Conservation (phyloP, 2,888 invertebrate genomes). For the Bombyx huttoni region DNA sequence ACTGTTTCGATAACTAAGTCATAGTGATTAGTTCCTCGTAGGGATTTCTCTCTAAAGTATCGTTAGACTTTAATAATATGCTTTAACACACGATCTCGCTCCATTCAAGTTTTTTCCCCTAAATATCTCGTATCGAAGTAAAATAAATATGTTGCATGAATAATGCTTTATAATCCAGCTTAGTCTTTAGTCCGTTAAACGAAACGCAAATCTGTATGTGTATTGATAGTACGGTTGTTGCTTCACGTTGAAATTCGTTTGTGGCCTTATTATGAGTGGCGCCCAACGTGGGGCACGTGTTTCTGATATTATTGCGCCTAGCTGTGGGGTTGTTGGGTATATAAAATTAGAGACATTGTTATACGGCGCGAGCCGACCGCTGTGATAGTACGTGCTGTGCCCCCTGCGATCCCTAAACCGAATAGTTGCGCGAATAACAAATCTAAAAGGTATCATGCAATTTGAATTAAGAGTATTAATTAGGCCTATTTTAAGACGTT, state of each 20-base stretch:
- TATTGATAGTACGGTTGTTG: constrained; percentile 36
- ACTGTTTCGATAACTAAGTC: constrained; percentile 61
- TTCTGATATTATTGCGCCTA: constrained; percentile 20
- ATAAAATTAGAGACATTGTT: constrained; percentile 22
- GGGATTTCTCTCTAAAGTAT: constrained; percentile 35
- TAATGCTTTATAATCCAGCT: no score
- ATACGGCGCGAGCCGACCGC: constrained; percentile 45
- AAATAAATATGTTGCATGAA: no score
- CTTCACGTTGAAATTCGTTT: constrained; percentile 61
- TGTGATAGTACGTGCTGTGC: constrained; percentile 70
- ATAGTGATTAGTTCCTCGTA: constrained; percentile 46
- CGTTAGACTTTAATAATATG: constrained; percentile 36
- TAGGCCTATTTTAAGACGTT: constrained; percentile 37
- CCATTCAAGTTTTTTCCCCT: constrained; percentile 28
- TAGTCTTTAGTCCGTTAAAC: constrained; percentile 8
- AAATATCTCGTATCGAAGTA: no score
- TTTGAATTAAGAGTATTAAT: constrained; percentile 20
- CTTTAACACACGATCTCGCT: constrained; percentile 58
- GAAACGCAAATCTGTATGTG: constrained; percentile 41
- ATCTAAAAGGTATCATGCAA: neutral
- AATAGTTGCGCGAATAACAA: constrained; percentile 32
- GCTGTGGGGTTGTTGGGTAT: constrained; percentile 10
- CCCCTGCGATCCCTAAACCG: constrained; percentile 38
- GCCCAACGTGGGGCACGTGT: constrained; percentile 44
- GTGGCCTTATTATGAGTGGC: constrained; percentile 66